Evolutionary conservation across 1,140 invertebrate genomes (phyloP), one percentile per base, ranked within the genome.

Genomic region (Papilio machaon): DNA sequence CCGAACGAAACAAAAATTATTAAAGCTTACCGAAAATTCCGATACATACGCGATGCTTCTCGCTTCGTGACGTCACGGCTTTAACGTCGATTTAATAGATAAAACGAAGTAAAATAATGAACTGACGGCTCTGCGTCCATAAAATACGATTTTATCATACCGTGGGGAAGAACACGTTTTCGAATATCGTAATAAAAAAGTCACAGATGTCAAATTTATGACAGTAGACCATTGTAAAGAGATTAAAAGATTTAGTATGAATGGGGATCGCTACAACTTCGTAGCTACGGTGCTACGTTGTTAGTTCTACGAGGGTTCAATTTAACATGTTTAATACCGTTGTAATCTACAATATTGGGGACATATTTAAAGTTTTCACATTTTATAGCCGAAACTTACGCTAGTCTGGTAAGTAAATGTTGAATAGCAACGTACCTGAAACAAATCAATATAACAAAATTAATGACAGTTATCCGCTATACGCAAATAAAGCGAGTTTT

Each of bases 151-250:
- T 94, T 93, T 94, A 94, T 94, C 91, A 92, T 91, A 87, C 93
- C 92, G 87, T 88, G 81, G 93, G 92, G 93, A 94, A 90, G 87
- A 87, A 89, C 92, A 94, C 92, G 91, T 91, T 92, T 94, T 94
- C 91, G 92, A 92, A 94, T 94, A 94, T 93, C 90, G 93, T 92
- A 91, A 94, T 94, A 94, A 94, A 94, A 94, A 94, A 94, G 91
- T 94, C 92, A 92, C 93, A 94, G 91, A 94, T 94, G 92, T 94
- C 92, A 94, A 94, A 94, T 94, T 94, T 94, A 94, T 94, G 91
- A 92, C 89, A 88, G 88, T 84, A 90, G 91, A 91, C 92, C 91
- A 94, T 92, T 94, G 93, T 92, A 94, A 91, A 94, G 89, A 91
- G 92, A 94, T 94, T 94, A 93, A 94, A 94, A 92, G 91, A 94